Conservation (phyloP, 2,888 invertebrate species). For the Diadromus collaris region DNA sequence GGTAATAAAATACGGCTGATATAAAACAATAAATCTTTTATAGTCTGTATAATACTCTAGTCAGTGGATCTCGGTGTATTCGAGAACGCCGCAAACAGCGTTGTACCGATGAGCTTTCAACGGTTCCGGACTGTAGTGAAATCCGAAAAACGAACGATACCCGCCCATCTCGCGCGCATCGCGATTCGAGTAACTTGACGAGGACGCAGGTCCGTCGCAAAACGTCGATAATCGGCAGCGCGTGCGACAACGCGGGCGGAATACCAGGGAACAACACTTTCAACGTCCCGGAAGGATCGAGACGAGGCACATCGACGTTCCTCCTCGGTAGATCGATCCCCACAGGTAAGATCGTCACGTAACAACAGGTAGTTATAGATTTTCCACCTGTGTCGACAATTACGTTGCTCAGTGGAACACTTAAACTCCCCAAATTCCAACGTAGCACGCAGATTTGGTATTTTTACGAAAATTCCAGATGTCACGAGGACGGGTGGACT, state of each 20-base stretch:
- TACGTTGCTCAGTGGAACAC: constrained; percentile 12
- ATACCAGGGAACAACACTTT: constrained; percentile 58
- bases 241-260: constrained; percentile 59
- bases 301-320: constrained; percentile 53
- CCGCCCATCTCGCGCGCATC: constrained; percentile 50
- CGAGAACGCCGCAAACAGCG: not conserved
- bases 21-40: too few relatives aligned
- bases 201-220: constrained; percentile 74
- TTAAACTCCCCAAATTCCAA: not conserved
- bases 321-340: constrained; percentile 50
- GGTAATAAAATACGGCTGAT: not conserved
- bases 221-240: constrained; percentile 77
- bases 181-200: constrained; percentile 71
- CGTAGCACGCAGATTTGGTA: not conserved
- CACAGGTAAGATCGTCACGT: constrained; percentile 44
- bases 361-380: constrained; percentile 41
- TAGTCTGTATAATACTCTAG: too few relatives aligned
- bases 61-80: too few relatives aligned
- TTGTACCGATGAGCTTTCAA: not conserved
- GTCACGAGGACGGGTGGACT: not conserved
- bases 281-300: constrained; percentile 54
- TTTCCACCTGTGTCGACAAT: constrained; percentile 9
- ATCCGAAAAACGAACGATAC: constrained; percentile 44
- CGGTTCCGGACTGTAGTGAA: constrained; percentile 16
- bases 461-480: not conserved